A percentile compares a stretch with the other conserved stretches of the same genome.
phyloP scores from a whole-genome alignment of 2,113 vertebrate species.

The Seriola aureovittata region DNA sequence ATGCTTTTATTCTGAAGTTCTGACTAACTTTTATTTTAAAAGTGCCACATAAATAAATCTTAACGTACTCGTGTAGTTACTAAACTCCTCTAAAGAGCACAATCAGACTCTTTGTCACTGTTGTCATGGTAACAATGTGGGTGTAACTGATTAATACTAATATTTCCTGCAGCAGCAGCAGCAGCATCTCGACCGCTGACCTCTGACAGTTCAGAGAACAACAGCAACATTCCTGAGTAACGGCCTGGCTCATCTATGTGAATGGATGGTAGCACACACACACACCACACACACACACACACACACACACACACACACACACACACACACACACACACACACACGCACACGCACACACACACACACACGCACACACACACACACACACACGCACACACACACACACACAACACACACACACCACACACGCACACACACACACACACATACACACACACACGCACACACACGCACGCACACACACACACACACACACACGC shows the following conservation, averaged over 20 bases:
- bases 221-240: slow-evolving; percentile 45
- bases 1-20: neutral
- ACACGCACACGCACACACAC: slow-evolving; percentile 14
- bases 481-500: neutral
- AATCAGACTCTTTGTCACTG: no score
- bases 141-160: neutral
- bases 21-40: neutral
- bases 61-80: no score
- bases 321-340: no score
- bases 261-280: slow-evolving; percentile 31
- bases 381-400: no score
- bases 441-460: no score
- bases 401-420: slow-evolving; percentile 22
- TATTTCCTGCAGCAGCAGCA: neutral
- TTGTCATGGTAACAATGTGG: neutral
- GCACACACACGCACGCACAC: no score
- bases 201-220: slow-evolving; percentile 9
- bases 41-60: no score
- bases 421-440: slow-evolving; percentile 1
- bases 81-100: no score
- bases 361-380: neutral
- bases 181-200: slow-evolving; percentile 22
- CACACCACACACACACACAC: slow-evolving; percentile 11
- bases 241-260: slow-evolving; percentile 31
- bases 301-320: no score